Conservation (phyloP, 2,113 vertebrate species). For the Hippolais icterina region DNA sequence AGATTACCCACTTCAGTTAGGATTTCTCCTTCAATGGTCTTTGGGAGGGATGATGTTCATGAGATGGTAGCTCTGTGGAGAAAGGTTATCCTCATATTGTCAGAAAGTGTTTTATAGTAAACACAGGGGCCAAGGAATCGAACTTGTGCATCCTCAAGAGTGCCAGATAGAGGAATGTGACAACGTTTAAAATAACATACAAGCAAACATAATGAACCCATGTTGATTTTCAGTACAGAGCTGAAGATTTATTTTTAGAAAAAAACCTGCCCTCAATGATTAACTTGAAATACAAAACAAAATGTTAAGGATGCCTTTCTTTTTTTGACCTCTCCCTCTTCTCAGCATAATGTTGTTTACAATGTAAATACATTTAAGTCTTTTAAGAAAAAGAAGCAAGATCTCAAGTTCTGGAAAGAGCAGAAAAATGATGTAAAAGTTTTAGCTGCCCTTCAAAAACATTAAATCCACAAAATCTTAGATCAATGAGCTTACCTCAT, state of each 20-base stretch:
- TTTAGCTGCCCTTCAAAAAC: slow-evolving; percentile 68
- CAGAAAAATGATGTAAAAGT: slow-evolving; percentile 47
- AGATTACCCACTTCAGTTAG: neutral
- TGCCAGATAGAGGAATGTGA: neutral
- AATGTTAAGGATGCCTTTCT: neutral
- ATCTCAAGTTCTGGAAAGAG: neutral
- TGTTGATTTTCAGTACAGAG: neutral
- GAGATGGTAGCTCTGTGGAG: neutral
- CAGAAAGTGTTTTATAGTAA: neutral
- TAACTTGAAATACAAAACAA: neutral
- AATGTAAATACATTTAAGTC: slow-evolving; percentile 34
- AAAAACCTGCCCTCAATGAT: neutral
- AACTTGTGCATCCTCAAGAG: neutral
- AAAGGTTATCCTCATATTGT: neutral
- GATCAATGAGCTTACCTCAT: slow-evolving; percentile 46
- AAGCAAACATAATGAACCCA: neutral
- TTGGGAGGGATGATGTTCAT: neutral
- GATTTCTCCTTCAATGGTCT: neutral
- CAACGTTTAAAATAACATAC: neutral
- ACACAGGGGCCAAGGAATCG: neutral
- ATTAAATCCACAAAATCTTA: slow-evolving; percentile 52
- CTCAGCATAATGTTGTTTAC: slow-evolving; percentile 32
- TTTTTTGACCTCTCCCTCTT: neutral
- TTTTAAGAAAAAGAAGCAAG: slow-evolving; percentile 29
- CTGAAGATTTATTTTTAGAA: neutral